These are phyloP conservation scores for Edolisoma coerulescens DNA, from an alignment of 2,113 vertebrate genomes.

Conservation along the genomic window DNA sequence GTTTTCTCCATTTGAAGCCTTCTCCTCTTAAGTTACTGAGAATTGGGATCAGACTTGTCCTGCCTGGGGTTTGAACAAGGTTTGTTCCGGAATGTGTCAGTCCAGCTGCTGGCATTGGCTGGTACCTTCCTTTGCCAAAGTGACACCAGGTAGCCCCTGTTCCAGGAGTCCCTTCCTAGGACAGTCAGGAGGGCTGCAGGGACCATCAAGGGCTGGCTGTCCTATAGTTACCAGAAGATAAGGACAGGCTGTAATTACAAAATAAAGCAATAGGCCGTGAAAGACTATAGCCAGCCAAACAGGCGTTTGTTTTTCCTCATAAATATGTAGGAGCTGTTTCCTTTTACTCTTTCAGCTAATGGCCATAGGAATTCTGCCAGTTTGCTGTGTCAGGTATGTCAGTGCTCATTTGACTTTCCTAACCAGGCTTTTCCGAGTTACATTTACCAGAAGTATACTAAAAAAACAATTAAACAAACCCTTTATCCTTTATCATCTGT, in stretches of 20 bases:
- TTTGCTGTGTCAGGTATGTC: conserved; percentile 22
- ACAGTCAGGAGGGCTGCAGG: not conserved
- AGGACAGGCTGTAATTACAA: not conserved
- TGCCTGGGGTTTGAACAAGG: not conserved
- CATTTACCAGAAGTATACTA: not conserved
- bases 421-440: not conserved
- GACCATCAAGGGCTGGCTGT: not conserved
- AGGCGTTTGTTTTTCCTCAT: not conserved
- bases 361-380: not conserved
- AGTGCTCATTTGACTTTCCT: not conserved
- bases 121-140: not conserved
- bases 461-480: not conserved
- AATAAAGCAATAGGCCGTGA: conserved; percentile 25
- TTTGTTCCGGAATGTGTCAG: not conserved
- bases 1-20: not conserved
- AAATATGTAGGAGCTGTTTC: conserved; percentile 22
- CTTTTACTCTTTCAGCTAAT: conserved; percentile 18
- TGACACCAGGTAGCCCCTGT: not conserved
- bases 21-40: not conserved
- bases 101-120: not conserved
- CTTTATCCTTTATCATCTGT: not conserved
- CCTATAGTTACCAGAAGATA: not conserved
- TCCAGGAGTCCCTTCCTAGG: not conserved
- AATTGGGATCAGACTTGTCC: not conserved
- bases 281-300: not conserved